Percentiles rank a stretch among this genome's conserved stretches.
Evolutionary conservation across 1,140 invertebrate species (phyloP).

Genomic region (Bombus pyrosoma): DNA sequence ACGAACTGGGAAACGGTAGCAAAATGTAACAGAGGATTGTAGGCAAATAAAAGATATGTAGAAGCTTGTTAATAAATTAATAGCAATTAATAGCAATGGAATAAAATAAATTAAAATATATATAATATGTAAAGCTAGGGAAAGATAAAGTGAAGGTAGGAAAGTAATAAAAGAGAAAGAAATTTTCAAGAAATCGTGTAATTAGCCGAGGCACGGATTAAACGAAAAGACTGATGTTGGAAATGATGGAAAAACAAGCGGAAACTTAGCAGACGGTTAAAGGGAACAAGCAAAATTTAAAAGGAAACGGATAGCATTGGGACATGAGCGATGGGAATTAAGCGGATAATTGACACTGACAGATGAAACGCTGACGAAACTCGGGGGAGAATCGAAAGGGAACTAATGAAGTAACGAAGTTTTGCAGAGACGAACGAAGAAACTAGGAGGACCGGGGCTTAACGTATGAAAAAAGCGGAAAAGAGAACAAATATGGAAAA

Average conservation of each 20-base stretch:
- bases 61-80: background rate
- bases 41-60: background rate
- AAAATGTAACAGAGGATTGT: background rate
- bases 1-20: background rate
- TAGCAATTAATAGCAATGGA: background rate
- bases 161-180: background rate
- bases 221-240: background rate
- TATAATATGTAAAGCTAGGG: background rate
- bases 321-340: slow-evolving; percentile 27
- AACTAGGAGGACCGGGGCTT: background rate
- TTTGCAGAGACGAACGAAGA: background rate
- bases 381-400: slow-evolving; percentile 3
- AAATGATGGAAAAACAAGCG: background rate
- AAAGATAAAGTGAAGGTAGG: background rate
- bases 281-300: slow-evolving; percentile 12
- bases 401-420: slow-evolving; percentile 16
- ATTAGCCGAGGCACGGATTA: too few species aligned
- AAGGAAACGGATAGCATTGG: slow-evolving; percentile 9
- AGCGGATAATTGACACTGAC: slow-evolving; percentile 22
- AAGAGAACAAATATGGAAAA: background rate
- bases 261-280: background rate
- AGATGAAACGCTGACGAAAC: slow-evolving; percentile 29
- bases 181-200: background rate
- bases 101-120: background rate
- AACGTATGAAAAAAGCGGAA: background rate